Base-by-base conservation (phyloP, 1,140 invertebrate species). In the Trissolcus basalis region DNA sequence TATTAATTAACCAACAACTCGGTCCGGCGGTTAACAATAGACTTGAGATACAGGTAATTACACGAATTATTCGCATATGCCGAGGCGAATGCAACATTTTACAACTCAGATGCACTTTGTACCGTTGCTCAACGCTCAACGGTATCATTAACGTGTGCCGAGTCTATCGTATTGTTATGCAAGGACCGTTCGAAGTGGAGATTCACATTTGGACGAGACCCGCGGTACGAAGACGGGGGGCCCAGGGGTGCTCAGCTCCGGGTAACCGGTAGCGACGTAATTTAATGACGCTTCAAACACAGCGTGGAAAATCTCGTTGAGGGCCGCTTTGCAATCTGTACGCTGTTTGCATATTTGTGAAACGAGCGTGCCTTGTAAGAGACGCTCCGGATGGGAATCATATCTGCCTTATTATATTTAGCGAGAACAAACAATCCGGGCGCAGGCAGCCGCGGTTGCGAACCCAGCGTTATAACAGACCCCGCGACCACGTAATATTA, bases 371-470 rank as follows among this genome's bases (percentile, higher is more conserved):
- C 43, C 33, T 13, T 14, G 35, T 13, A 39, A 19, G 19, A 27
- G 48, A 32, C 14, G 51, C 43, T 63, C 48, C 44, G 48, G 53
- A 59, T 59, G 61, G 43, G 61, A 54, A 48, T 59, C 69, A 36
- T 27, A 27, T 48, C 55, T 43, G 19, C 61, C 43, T 73, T 73
- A 73, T 73, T 73, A 65, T 60, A 73, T 73, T 73, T 65, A 59
- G 69, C 19, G 68, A 54, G 60, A 59, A 72, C 54, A 72, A 72
- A 72, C 69, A 72, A 59, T 72, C 69, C 53, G 54, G n/a, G n/a
- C n/a, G n/a, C n/a, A n/a, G n/a, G n/a, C 54, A 32, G 13, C 6
- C 32, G n/a, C 12, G 16, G 5, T 16, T 47, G 50, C 41, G 7
- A n/a, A n/a, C 27, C 51, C 27, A 45, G 35, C 50, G 33, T 36